These are phyloP conservation scores for Athene noctua DNA, from an alignment of 2,113 vertebrate species.

Conservation along the genomic window DNA sequence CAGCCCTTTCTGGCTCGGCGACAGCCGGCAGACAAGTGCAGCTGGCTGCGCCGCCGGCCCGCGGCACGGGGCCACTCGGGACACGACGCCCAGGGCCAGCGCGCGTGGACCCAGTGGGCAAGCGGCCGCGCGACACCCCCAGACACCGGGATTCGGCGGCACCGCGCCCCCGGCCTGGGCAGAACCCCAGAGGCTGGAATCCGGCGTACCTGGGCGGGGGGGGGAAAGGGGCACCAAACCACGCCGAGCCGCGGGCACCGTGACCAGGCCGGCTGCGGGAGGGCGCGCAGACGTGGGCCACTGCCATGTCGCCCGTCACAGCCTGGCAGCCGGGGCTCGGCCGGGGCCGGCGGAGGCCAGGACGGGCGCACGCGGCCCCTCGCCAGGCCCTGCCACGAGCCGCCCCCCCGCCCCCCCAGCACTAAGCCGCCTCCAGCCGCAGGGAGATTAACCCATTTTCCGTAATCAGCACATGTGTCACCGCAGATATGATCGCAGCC, in stretches of 20 bases:
- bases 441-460: conserved; percentile 72
- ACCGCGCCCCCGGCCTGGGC: not conserved
- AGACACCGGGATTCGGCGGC: not conserved
- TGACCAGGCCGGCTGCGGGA: not conserved
- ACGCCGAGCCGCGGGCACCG: not conserved
- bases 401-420: not conserved
- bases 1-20: conserved; percentile 55
- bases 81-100: not conserved
- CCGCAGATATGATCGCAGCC: conserved; percentile 51
- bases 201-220: not conserved
- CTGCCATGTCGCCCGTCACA: not conserved
- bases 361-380: not conserved
- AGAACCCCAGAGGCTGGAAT: not conserved
- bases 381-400: conserved; percentile 14
- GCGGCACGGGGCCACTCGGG: conserved; percentile 34
- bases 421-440: conserved; percentile 53
- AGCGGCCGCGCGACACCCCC: not conserved
- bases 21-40: conserved; percentile 64
- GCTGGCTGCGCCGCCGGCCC: not conserved
- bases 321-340: not conserved
- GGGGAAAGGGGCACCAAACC: not conserved
- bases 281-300: not conserved
- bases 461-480: conserved; percentile 70
- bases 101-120: not conserved
- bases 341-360: not conserved